Conservation (phyloP, 2,797 vertebrate genomes). For the Alfaro cultratus region DNA sequence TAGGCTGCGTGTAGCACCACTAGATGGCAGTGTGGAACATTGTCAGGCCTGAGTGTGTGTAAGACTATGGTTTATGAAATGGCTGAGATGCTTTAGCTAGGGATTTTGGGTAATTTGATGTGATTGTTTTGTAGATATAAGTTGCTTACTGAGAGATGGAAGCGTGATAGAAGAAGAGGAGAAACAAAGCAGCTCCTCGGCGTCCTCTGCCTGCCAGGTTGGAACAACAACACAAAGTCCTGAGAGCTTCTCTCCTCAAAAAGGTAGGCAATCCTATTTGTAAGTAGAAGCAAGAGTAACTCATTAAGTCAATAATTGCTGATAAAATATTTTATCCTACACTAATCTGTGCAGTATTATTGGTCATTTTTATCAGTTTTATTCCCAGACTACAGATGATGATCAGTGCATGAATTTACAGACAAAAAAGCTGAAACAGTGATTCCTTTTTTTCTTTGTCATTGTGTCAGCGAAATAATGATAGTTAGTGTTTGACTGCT, state of each 20-base stretch:
- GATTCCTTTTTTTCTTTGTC: not conserved
- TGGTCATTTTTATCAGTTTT: not conserved
- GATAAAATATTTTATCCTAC: not conserved
- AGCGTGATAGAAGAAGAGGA: slow-evolving; percentile 80
- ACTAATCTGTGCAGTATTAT: not conserved
- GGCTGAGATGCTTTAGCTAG: not conserved
- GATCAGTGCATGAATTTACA: not conserved
- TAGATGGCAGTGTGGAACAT: slow-evolving; percentile 21
- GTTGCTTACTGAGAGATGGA: slow-evolving; percentile 71
- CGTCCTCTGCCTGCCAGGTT: slow-evolving; percentile 88
- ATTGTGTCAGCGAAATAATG: not conserved
- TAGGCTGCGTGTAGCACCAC: slow-evolving; percentile 16
- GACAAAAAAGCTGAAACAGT: not conserved
- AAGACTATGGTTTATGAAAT: not conserved
- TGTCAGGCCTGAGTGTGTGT: not conserved
- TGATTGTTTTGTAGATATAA: slow-evolving; percentile 72
- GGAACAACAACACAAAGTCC: slow-evolving; percentile 88
- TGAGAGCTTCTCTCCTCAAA: slow-evolving; percentile 74
- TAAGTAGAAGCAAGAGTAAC: not conserved
- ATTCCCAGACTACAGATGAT: not conserved
- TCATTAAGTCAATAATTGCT: not conserved
- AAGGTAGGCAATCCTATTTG: slow-evolving; percentile 66
- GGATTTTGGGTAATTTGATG: not conserved
- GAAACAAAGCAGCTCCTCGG: slow-evolving; percentile 84
- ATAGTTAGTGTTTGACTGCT: not conserved